Evolutionary conservation across 1,140 invertebrate species (phyloP).

Genomic region (Ceratosolen fusciceps): DNA sequence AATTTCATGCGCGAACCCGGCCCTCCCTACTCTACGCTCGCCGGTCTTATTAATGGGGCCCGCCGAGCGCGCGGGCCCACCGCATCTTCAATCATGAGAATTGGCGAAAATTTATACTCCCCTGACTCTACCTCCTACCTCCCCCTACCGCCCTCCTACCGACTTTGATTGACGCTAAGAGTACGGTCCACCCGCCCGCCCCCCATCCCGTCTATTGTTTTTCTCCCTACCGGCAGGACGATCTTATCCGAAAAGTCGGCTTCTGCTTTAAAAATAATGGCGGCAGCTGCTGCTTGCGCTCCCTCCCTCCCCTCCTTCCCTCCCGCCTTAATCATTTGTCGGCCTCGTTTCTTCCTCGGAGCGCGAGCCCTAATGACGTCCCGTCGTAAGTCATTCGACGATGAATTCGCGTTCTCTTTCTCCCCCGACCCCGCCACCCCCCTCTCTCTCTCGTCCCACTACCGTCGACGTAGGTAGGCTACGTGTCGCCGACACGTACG

Average conservation of each 20-base stretch:
- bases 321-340: constrained; percentile 25
- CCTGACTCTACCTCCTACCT: too few species aligned
- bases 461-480: too few species aligned
- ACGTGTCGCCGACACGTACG: too few species aligned
- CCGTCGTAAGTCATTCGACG: constrained; percentile 25
- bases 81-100: constrained; percentile 33
- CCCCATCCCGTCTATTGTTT: constrained; percentile 1
- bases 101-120: constrained; percentile 40
- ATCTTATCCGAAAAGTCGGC: constrained; percentile 41
- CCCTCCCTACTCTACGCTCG: neutral
- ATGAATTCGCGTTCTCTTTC: too few species aligned
- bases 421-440: too few species aligned
- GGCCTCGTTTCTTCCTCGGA: neutral
- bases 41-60: constrained; percentile 2
- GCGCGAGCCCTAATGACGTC: constrained; percentile 7
- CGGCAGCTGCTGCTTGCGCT: neutral
- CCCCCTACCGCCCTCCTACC: neutral
- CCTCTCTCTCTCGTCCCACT: too few species aligned
- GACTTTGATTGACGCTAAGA: constrained; percentile 43
- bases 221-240: neutral
- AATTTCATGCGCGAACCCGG: neutral
- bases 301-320: too few species aligned
- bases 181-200: neutral
- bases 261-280: constrained; percentile 12
- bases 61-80: neutral